Evolutionary conservation across 2,888 invertebrate species (phyloP), one percentile per base, ranked within the genome.

Genomic region (Caenorhabditis plicata): DNA sequence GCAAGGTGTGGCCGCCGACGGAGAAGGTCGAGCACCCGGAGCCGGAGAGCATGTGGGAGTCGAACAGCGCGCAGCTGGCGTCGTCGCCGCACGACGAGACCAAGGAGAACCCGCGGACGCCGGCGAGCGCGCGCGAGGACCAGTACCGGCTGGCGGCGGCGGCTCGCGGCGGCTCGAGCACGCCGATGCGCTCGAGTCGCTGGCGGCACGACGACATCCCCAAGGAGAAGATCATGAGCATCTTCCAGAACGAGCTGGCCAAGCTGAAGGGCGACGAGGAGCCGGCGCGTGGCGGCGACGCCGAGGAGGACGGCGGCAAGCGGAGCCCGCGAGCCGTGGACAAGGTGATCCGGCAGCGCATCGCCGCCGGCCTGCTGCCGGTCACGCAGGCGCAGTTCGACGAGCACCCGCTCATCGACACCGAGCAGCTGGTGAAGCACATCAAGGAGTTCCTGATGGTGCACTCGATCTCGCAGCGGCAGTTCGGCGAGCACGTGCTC

Each of bases 371-470:
- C 40, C 86, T 96, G 74, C 94, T 95, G 35, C 95, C 96, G 2
- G 94, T 98, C 70, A 95, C 95, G 1, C 96, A 96, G 82, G 94
- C 96, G 80, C 95, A 98, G 82, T 96, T 96, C 83, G 96, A 98
- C 83, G 88, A 92, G 85, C 77, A 71, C 85, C 91, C 94, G 82
- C 92, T 92, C 82, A 87, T 98, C 68, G 95, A 96, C 83, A 98
- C 98, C 1, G 96, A 98, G 84, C 95, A 96, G 69, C 92, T 98
- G 73, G 98, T 98, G 47, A 53, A 61, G 23, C 68, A 74, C 57
- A 80, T 84, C 29, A 84, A 84, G 63, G 85, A 85, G 45, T 81
- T 83, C 29, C 75, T 85, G 26, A 82, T 81, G 52, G 81, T 83
- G 71, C 82, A 83, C 75, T 83, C 83, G 22, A 84, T 99, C 81